phyloP scores from a whole-genome alignment of 2,797 vertebrate genomes.

The Onychomys leucogaster region DNA sequence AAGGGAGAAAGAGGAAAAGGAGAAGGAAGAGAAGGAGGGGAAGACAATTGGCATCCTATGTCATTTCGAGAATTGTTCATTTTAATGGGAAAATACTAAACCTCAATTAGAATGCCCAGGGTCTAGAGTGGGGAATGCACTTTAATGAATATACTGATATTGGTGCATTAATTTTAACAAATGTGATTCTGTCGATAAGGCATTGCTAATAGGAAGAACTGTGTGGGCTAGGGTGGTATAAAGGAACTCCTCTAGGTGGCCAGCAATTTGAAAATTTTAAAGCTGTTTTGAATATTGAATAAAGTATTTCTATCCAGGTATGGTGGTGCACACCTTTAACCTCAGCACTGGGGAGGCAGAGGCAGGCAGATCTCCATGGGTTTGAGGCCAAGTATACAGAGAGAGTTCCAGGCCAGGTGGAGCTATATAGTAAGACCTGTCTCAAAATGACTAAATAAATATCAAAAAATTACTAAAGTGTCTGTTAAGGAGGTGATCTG shows the following conservation, averaged over 20 bases:
- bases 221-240: neutral
- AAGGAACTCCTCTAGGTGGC: neutral
- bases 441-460: neutral
- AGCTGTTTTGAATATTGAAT: slow-evolving; percentile 41
- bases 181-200: neutral
- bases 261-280: slow-evolving; percentile 17
- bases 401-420: neutral
- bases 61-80: too few species aligned
- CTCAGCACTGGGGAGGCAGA: neutral
- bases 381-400: neutral
- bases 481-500: neutral
- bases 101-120: too few species aligned
- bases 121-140: too few species aligned
- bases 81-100: too few species aligned
- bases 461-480: neutral
- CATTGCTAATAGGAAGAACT: neutral
- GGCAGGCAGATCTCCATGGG: neutral
- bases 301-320: neutral
- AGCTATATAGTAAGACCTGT: too few species aligned
- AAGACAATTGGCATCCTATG: too few species aligned
- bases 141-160: neutral
- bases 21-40: too few species aligned
- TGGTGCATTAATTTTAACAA: neutral
- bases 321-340: neutral
- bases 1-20: too few species aligned